Conservation (phyloP, 1,140 invertebrate genomes). For the Coptotermes formosanus region DNA sequence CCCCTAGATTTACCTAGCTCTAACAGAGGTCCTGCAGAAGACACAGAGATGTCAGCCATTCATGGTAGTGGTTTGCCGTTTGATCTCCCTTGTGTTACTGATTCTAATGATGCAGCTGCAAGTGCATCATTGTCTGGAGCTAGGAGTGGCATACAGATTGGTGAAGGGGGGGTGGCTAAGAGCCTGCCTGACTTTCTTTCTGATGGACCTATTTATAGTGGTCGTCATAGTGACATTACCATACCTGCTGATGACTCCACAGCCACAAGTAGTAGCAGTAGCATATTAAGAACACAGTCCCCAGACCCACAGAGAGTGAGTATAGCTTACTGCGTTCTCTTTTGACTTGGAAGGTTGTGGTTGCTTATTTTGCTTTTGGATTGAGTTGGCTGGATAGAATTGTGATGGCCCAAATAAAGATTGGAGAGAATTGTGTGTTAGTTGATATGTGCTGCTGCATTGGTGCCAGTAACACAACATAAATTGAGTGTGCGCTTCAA, state of each 20-base stretch:
- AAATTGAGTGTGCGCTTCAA: no score
- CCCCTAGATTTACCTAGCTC: slow-evolving; percentile 43
- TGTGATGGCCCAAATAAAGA: no score
- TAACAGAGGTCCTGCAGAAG: slow-evolving; percentile 35
- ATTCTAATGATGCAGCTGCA: slow-evolving; percentile 41
- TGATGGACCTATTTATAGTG: slow-evolving; percentile 62
- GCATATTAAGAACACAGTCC: background rate
- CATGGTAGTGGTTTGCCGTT: slow-evolving; percentile 37
- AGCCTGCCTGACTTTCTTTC: slow-evolving; percentile 71
- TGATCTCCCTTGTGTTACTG: slow-evolving; percentile 44
- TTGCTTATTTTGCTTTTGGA: no score
- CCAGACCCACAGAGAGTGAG: background rate
- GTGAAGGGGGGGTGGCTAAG: slow-evolving; percentile 50
- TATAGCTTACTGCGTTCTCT: background rate
- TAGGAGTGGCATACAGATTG: slow-evolving; percentile 39
- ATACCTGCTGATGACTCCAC: background rate
- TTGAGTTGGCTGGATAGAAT: no score
- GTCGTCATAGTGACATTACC: slow-evolving; percentile 1
- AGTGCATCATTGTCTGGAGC: slow-evolving; percentile 36
- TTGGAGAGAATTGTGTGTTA: no score
- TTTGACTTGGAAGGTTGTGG: no score
- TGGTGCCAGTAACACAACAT: no score
- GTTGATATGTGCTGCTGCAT: no score
- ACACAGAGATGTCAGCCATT: slow-evolving; percentile 33
- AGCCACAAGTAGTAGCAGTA: background rate